A percentile compares a stretch with the other conserved stretches of the same genome.
These are phyloP conservation scores for Odontomachus brunneus DNA, from an alignment of 1,140 invertebrate species.

Conservation along the genomic window DNA sequence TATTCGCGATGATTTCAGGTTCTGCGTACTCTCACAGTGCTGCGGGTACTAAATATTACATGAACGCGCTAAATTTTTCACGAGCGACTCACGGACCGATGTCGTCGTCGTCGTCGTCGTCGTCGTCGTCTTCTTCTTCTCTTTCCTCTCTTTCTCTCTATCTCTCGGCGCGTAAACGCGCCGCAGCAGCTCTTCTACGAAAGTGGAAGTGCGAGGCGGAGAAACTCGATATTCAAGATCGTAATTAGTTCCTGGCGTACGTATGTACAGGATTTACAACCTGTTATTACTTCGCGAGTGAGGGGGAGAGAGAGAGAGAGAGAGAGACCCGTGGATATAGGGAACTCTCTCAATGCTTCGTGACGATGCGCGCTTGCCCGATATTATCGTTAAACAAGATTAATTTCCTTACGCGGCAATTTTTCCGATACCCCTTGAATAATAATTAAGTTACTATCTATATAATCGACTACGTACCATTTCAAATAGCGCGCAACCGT, in stretches of 20 bases:
- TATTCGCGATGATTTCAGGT: not conserved
- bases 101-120: not conserved
- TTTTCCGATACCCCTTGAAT: not conserved
- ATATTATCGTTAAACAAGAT: conserved; percentile 16
- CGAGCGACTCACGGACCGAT: conserved; percentile 6
- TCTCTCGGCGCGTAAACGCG: not conserved
- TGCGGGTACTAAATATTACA: conserved; percentile 20
- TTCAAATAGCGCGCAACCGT: not conserved
- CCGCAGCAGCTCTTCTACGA: conserved; percentile 18
- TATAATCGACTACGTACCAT: not conserved
- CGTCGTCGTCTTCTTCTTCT: no score
- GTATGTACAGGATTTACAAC: conserved; percentile 8
- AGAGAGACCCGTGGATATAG: not conserved
- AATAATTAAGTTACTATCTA: not conserved
- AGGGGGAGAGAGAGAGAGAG: no score
- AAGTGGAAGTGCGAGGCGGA: conserved; percentile 24
- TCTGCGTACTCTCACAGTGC: conserved; percentile 3
- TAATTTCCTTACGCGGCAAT: conserved; percentile 1
- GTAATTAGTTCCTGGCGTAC: conserved; percentile 17
- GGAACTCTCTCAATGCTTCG: conserved; percentile 20
- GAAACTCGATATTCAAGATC: conserved; percentile 59
- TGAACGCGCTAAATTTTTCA: conserved; percentile 16
- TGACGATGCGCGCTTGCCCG: conserved; percentile 5
- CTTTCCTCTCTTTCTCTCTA: no score
- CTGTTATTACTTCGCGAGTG: conserved; percentile 20